These are phyloP conservation scores for Rattus norvegicus DNA, from an alignment of 2,113 vertebrate genomes.

Conservation along the genomic window DNA sequence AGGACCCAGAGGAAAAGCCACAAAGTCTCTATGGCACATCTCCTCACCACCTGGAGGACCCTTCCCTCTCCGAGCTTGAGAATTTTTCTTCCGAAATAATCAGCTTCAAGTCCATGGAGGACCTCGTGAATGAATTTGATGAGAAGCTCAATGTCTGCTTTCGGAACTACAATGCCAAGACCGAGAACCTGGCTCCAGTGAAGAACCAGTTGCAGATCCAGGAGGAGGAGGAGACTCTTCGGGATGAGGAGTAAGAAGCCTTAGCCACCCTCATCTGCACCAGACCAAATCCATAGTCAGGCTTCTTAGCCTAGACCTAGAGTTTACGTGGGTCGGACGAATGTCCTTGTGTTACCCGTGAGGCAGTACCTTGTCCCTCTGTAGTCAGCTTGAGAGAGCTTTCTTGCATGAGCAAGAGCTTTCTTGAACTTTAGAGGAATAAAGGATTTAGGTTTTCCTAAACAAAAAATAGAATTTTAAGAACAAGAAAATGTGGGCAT, in stretches of 20 bases:
- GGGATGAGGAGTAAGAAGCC: slow-evolving; percentile 94
- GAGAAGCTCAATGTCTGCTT: slow-evolving; percentile 97
- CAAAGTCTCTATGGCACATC: slow-evolving; percentile 84
- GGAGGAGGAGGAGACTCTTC: slow-evolving; percentile 93
- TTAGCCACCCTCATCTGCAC: slow-evolving; percentile 17
- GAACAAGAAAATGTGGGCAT: neutral
- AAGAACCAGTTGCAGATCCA: slow-evolving; percentile 91
- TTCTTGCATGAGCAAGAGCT: no score
- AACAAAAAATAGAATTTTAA: slow-evolving; percentile 36
- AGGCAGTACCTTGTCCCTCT: neutral
- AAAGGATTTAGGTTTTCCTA: slow-evolving; percentile 45
- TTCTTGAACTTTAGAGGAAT: slow-evolving; percentile 3
- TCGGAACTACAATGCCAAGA: slow-evolving; percentile 97
- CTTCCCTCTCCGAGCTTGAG: slow-evolving; percentile 95
- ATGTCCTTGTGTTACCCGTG: neutral
- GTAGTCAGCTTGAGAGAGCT: neutral
- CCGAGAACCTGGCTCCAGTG: slow-evolving; percentile 93
- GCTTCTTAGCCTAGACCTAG: neutral
- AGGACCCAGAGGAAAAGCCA: slow-evolving; percentile 86
- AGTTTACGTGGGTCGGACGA: neutral
- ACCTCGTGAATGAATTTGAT: slow-evolving; percentile 96
- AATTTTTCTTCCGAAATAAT: slow-evolving; percentile 96
- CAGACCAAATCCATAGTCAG: neutral
- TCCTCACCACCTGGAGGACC: slow-evolving; percentile 90
- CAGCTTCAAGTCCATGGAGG: slow-evolving; percentile 98